phyloP scores from a whole-genome alignment of 2,888 invertebrate genomes.

The Celastrina argiolus region DNA sequence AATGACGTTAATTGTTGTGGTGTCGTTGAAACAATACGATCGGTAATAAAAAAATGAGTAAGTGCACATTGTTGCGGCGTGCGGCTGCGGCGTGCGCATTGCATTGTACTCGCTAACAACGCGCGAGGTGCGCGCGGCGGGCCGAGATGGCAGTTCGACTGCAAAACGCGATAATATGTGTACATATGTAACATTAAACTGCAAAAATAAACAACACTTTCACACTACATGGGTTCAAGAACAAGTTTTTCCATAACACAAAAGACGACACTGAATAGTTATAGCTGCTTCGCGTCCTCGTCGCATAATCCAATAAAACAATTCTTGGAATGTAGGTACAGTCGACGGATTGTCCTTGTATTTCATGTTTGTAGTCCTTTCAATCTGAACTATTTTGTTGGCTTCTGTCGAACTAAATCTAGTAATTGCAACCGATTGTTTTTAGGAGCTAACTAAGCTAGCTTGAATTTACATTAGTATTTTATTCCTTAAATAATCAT shows the following conservation, averaged over 20 bases:
- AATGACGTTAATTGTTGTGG: slow-evolving; percentile 21
- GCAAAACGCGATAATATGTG: slow-evolving; percentile 73
- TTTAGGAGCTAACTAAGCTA: background rate
- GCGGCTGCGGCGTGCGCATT: slow-evolving; percentile 25
- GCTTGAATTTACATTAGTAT: background rate
- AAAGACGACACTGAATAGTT: slow-evolving; percentile 79
- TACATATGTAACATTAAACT: slow-evolving; percentile 79
- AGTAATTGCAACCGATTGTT: background rate
- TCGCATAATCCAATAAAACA: slow-evolving; percentile 78
- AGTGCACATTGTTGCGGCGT: slow-evolving; percentile 43
- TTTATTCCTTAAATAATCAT: background rate
- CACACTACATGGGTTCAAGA: slow-evolving; percentile 78
- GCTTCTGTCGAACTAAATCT: background rate
- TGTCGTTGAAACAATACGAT: slow-evolving; percentile 4
- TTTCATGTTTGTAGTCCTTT: slow-evolving; percentile 22
- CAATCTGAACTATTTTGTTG: background rate
- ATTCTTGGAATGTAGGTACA: slow-evolving; percentile 74
- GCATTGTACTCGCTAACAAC: slow-evolving; percentile 65
- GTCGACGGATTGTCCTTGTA: slow-evolving; percentile 48
- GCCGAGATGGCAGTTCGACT: slow-evolving; percentile 61
- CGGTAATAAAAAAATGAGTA: slow-evolving; percentile 42
- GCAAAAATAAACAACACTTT: slow-evolving; percentile 77
- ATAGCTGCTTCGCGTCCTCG: slow-evolving; percentile 75
- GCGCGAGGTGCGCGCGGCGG: slow-evolving; percentile 40
- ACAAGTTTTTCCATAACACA: slow-evolving; percentile 79